These are phyloP conservation scores for Hyaena hyaena DNA, from an alignment of 2,113 vertebrate genomes.

Conservation along the genomic window DNA sequence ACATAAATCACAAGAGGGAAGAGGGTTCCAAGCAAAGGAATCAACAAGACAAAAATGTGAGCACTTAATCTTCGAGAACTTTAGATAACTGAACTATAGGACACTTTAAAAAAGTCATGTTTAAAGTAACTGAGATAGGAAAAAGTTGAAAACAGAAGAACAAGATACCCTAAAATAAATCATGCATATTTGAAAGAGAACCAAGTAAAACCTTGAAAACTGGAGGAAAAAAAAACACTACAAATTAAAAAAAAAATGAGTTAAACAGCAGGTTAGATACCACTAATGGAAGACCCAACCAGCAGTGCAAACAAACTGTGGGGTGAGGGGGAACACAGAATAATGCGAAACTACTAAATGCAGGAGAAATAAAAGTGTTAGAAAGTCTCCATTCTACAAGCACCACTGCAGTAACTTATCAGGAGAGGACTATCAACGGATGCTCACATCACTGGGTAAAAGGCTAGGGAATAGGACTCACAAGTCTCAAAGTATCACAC, in stretches of 20 bases:
- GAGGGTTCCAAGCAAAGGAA: neutral
- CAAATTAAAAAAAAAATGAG: neutral
- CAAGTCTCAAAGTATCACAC: neutral
- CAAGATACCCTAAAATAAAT: neutral
- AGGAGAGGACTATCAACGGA: neutral
- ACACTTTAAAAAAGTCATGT: neutral
- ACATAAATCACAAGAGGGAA: slow-evolving; percentile 12
- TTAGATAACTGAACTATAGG: neutral
- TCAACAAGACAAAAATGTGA: neutral
- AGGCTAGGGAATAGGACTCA: neutral
- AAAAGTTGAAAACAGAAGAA: slow-evolving; percentile 33
- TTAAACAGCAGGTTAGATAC: neutral
- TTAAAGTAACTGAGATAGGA: neutral
- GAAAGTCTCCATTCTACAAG: neutral
- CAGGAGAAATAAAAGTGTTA: neutral
- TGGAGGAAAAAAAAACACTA: neutral
- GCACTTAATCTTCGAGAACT: slow-evolving; percentile 35
- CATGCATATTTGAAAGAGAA: slow-evolving; percentile 31
- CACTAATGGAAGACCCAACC: neutral
- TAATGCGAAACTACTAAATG: neutral
- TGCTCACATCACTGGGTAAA: neutral
- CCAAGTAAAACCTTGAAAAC: slow-evolving; percentile 5
- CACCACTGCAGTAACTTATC: neutral
- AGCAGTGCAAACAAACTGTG: neutral
- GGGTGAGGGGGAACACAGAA: neutral